Conservation (phyloP, 2,888 invertebrate genomes). For the Drosophila setosimentum region DNA sequence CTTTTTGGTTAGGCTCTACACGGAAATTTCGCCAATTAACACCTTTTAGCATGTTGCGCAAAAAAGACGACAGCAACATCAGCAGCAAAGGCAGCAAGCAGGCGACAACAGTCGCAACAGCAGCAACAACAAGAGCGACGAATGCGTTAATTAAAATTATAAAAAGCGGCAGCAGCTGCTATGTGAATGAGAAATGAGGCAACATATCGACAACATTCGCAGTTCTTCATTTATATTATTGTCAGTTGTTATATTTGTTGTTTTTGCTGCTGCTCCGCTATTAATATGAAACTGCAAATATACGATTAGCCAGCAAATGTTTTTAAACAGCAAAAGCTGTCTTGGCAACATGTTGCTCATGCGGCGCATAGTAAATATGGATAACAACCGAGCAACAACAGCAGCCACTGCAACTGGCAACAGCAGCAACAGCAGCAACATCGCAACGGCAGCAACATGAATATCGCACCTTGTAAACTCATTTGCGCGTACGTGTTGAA, state of each 20-base stretch:
- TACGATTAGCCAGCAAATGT: conserved; percentile 72
- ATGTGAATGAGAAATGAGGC: conserved; percentile 67
- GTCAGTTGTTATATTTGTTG: conserved; percentile 20
- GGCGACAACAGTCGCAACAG: conserved; percentile 54
- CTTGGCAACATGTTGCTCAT: conserved; percentile 76
- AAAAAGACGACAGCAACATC: conserved; percentile 65
- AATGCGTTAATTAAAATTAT: conserved; percentile 74
- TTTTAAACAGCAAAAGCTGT: conserved; percentile 49
- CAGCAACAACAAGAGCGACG: conserved; percentile 45
- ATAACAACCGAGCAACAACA: conserved; percentile 56
- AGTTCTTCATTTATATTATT: conserved; percentile 45
- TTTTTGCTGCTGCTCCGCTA: conserved; percentile 55
- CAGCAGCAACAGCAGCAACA: conserved; percentile 59
- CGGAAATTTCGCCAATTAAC: conserved; percentile 85
- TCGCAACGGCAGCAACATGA: conserved; percentile 67
- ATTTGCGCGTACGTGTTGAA: conserved; percentile 85
- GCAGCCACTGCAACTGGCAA: conserved; percentile 38
- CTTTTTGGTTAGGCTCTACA: conserved; percentile 76
- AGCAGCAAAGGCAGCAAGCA: conserved; percentile 38
- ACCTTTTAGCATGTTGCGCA: conserved; percentile 83
- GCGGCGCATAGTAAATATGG: conserved; percentile 76
- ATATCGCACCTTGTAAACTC: conserved; percentile 85
- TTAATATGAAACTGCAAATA: conserved; percentile 76
- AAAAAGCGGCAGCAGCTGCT: conserved; percentile 60
- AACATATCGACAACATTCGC: conserved; percentile 52